These are phyloP conservation scores for Plebejus anna DNA, from an alignment of 2,888 invertebrate genomes.

Conservation along the genomic window DNA sequence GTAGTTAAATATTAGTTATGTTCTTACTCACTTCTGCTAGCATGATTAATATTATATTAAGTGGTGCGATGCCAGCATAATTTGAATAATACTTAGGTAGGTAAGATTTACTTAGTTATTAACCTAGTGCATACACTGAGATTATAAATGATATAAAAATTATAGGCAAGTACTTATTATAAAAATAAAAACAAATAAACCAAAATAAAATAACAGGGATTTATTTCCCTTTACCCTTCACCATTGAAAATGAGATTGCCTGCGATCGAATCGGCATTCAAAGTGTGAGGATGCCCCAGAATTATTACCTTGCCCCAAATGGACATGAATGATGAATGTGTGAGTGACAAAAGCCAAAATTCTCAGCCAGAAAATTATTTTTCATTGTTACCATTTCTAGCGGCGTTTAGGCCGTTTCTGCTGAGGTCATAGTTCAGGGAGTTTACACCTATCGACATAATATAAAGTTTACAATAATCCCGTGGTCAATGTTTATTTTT, in stretches of 20 bases:
- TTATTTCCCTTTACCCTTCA: neutral
- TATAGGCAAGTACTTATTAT: too few relatives aligned
- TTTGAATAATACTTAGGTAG: neutral
- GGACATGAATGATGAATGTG: neutral
- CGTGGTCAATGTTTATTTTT: neutral
- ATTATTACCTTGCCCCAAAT: neutral
- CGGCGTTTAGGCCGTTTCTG: constrained; percentile 24
- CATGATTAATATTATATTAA: neutral
- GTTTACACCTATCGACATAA: constrained; percentile 13
- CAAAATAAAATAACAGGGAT: neutral
- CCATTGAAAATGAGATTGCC: neutral
- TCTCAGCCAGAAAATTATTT: neutral
- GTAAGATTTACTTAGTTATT: neutral
- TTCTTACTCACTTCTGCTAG: neutral
- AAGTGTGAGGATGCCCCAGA: neutral
- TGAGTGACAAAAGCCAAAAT: neutral
- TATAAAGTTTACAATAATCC: neutral
- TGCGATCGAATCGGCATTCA: neutral
- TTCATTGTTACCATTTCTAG: constrained; percentile 19
- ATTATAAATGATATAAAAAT: neutral
- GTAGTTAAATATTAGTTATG: too few relatives aligned
- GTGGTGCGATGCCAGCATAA: neutral
- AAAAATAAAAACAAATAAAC: neutral
- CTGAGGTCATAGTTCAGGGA: constrained; percentile 28
- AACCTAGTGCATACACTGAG: neutral